These are phyloP conservation scores for Menura novaehollandiae DNA, from an alignment of 2,113 vertebrate species.

Conservation along the genomic window DNA sequence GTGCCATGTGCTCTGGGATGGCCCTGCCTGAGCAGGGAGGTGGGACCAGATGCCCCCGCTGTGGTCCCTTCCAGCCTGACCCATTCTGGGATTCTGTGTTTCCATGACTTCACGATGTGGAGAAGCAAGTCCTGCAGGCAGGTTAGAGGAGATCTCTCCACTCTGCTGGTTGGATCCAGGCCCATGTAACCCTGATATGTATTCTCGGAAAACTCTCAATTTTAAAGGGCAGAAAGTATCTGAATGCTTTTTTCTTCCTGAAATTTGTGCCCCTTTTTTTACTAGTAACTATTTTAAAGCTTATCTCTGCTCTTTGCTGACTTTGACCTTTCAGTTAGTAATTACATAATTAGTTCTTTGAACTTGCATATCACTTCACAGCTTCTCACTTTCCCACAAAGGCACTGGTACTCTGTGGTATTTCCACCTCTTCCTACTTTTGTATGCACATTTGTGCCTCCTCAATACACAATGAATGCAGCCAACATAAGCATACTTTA, in stretches of 20 bases:
- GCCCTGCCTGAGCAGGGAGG: neutral
- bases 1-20: neutral
- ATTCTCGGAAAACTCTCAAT: neutral
- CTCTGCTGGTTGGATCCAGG: neutral
- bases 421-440: slow-evolving; percentile 74
- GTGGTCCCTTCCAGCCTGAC: neutral
- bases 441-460: slow-evolving; percentile 48
- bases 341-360: slow-evolving; percentile 53
- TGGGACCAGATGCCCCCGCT: neutral
- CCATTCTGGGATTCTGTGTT: neutral
- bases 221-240: slow-evolving; percentile 32
- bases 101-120: neutral
- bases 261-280: slow-evolving; percentile 1
- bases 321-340: slow-evolving; percentile 64
- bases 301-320: slow-evolving; percentile 53
- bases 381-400: slow-evolving; percentile 61
- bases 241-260: slow-evolving; percentile 6
- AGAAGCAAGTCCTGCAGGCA: neutral
- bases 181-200: fast-evolving
- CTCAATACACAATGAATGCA: neutral
- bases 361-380: slow-evolving; percentile 43
- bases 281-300: slow-evolving; percentile 24
- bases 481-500: slow-evolving; percentile 62
- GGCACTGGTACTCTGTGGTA: slow-evolving; percentile 10
- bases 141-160: neutral